Evolutionary conservation across 2,113 vertebrate genomes (phyloP).

Genomic region (Athene noctua): DNA sequence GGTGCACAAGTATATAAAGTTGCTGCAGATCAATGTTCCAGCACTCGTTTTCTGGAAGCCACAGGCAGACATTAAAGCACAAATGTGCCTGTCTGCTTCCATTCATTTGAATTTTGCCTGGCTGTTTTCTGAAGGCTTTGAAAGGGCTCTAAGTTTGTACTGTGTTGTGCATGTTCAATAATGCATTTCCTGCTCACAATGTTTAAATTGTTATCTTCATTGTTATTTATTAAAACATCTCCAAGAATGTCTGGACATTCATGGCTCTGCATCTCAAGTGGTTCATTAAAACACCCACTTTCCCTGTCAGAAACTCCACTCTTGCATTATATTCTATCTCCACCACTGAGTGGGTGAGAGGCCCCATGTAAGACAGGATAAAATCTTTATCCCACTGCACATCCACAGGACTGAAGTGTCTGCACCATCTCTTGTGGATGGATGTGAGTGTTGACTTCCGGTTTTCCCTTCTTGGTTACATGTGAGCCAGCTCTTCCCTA

Average conservation of each 20-base stretch:
- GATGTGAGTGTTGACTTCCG: not conserved
- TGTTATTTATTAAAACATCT: slow-evolving; percentile 69
- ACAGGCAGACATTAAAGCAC: not conserved
- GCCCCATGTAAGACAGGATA: not conserved
- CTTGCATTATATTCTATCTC: slow-evolving; percentile 9
- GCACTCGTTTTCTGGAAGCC: not conserved
- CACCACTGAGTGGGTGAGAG: not conserved
- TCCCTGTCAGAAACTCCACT: not conserved
- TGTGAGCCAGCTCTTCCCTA: not conserved
- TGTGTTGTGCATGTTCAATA: slow-evolving; percentile 46
- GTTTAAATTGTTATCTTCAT: slow-evolving; percentile 62
- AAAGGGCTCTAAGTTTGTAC: slow-evolving; percentile 12
- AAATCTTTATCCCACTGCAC: not conserved
- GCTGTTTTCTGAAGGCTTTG: slow-evolving; percentile 10
- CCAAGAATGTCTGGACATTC: slow-evolving; percentile 38
- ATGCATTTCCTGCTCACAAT: slow-evolving; percentile 49
- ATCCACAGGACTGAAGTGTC: not conserved
- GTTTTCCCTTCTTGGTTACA: not conserved
- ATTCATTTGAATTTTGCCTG: slow-evolving; percentile 4
- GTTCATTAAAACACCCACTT: slow-evolving; percentile 41
- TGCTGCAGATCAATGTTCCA: not conserved
- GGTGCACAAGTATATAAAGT: fast-evolving
- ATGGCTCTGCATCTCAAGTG: slow-evolving; percentile 54
- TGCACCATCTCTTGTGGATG: not conserved
- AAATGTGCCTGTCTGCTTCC: not conserved